Conservation (phyloP, 1,140 invertebrate genomes). For the Atta colombica region DNA sequence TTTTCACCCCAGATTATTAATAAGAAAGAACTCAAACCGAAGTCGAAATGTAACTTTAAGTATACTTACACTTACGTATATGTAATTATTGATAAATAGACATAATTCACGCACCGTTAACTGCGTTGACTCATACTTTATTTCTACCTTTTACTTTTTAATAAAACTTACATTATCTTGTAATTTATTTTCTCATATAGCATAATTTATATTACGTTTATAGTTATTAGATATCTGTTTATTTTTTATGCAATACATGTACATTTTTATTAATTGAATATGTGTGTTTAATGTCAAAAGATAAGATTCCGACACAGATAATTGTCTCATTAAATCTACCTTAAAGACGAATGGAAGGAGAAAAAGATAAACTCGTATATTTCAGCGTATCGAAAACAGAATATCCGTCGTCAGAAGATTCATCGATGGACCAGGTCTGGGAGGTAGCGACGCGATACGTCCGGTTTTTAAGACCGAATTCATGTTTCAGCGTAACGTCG, state of each 20-base stretch:
- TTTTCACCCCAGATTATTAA: too few species aligned
- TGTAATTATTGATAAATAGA: too few species aligned
- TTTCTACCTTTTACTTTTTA: too few species aligned
- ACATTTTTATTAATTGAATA: background rate
- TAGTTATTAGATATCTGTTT: background rate
- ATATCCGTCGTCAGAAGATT: background rate
- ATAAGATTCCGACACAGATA: background rate
- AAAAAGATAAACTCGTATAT: background rate
- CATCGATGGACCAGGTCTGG: background rate
- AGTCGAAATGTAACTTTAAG: too few species aligned
- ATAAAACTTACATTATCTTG: background rate
- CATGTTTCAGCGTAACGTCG: constrained; percentile 2
- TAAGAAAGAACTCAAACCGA: too few species aligned
- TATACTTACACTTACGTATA: too few species aligned
- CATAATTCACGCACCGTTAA: too few species aligned
- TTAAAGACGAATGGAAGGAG: background rate
- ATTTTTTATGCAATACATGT: background rate
- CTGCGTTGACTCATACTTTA: too few species aligned
- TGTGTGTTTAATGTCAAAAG: background rate
- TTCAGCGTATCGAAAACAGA: background rate
- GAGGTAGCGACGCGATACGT: background rate
- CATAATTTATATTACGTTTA: background rate
- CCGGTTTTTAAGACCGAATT: background rate
- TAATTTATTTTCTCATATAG: background rate
- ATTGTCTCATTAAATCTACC: background rate